These are phyloP conservation scores for Gryllus longicercus DNA, from an alignment of 2,888 invertebrate species.

Conservation along the genomic window DNA sequence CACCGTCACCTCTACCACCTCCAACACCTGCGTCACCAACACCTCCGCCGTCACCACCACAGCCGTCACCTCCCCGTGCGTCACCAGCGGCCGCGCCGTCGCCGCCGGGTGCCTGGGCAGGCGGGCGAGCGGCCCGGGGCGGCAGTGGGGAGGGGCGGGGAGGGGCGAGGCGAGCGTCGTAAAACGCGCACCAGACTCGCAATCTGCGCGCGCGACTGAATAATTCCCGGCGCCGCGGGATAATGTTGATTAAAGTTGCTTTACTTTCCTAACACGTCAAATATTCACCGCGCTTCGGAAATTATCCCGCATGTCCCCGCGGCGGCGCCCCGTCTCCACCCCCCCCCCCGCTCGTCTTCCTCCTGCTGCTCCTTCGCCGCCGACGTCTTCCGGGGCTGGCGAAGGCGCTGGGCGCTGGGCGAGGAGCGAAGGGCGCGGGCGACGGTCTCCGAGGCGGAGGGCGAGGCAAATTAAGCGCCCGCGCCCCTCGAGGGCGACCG, in stretches of 20 bases:
- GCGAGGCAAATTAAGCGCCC: background rate
- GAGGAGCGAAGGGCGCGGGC: background rate
- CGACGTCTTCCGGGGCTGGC: background rate
- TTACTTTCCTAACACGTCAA: constrained; percentile 6
- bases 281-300: constrained; percentile 17
- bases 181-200: background rate
- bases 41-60: background rate
- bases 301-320: constrained; percentile 9
- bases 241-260: constrained; percentile 17
- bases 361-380: background rate
- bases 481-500: background rate
- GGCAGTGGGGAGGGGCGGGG: background rate
- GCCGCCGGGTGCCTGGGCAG: background rate
- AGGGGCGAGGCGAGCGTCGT: background rate
- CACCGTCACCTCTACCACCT: too few species aligned
- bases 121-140: background rate
- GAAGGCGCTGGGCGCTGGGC: background rate
- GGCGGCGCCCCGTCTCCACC: background rate
- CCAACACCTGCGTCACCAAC: too few species aligned
- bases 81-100: background rate
- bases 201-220: constrained; percentile 17
- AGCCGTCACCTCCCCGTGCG: background rate
- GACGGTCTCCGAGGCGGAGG: background rate
- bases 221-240: constrained; percentile 8
- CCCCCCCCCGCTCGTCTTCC: too few species aligned